These are phyloP conservation scores for Xiphophorus couchianus DNA, from an alignment of 2,113 vertebrate genomes.

Conservation along the genomic window DNA sequence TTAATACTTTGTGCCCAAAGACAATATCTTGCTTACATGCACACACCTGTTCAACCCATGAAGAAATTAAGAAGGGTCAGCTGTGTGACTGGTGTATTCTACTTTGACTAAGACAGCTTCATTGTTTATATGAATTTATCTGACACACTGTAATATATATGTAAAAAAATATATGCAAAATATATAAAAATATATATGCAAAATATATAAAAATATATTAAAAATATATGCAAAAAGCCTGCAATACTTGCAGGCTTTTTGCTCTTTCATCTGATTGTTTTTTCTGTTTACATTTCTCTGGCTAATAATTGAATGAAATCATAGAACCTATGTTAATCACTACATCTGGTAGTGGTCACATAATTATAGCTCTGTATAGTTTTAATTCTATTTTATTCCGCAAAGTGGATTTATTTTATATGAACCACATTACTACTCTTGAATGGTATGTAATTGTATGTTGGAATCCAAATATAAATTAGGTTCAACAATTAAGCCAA, in stretches of 20 bases:
- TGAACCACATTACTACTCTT: neutral
- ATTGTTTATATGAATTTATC: no score
- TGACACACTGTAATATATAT: no score
- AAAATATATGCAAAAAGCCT: no score
- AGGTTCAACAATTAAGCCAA: neutral
- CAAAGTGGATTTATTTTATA: neutral
- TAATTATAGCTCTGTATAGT: neutral
- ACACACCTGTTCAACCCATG: slow-evolving; percentile 13
- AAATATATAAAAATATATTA: no score
- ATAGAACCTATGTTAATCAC: slow-evolving; percentile 56
- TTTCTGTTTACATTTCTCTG: slow-evolving; percentile 26
- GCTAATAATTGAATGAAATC: slow-evolving; percentile 79
- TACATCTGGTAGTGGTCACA: slow-evolving; percentile 31
- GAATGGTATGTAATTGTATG: neutral
- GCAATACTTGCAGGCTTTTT: no score
- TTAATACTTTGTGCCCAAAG: slow-evolving; percentile 28
- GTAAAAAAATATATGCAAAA: no score
- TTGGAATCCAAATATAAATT: neutral
- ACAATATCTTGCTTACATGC: neutral
- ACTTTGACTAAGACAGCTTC: no score
- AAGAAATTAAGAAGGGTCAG: slow-evolving; percentile 38
- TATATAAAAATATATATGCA: no score
- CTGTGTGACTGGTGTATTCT: neutral
- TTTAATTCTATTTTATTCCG: neutral
- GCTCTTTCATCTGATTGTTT: no score